Percentiles rank a stretch among this genome's conserved stretches.
Conservation (phyloP, 2,113 vertebrate species). For the Mastomys coucha region DNA sequence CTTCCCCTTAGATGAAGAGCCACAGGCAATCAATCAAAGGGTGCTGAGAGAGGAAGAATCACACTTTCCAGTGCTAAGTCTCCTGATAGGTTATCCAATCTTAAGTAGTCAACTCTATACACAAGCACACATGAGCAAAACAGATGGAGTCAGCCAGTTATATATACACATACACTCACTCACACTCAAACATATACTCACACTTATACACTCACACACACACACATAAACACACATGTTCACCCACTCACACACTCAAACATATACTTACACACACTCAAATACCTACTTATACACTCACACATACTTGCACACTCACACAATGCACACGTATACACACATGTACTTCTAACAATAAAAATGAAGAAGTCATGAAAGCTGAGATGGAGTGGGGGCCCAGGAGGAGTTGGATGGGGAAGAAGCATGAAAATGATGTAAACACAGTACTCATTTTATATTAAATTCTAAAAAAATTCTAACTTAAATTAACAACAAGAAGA, state of each 20-base stretch:
- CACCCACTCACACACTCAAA: not conserved
- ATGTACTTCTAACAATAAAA: not conserved
- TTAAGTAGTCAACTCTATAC: not conserved
- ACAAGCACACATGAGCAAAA: not conserved
- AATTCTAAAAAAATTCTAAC: not conserved
- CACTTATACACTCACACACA: not conserved
- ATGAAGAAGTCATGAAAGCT: not conserved
- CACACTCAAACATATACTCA: not conserved
- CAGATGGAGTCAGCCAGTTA: not conserved
- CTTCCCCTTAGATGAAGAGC: not conserved
- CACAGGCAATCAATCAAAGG: not conserved
- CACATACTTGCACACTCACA: no score
- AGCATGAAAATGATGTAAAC: not conserved
- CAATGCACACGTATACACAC: not conserved
- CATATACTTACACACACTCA: not conserved
- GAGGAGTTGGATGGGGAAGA: not conserved
- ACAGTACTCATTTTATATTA: not conserved
- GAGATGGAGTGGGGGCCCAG: not conserved
- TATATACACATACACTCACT: not conserved
- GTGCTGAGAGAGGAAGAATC: not conserved
- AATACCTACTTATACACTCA: no score
- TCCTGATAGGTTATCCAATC: not conserved
- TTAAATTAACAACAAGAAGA: not conserved
- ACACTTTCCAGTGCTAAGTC: not conserved
- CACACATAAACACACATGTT: not conserved